Evolutionary conservation across 2,888 invertebrate species (phyloP).

Genomic region (Galerucella calmariensis): DNA sequence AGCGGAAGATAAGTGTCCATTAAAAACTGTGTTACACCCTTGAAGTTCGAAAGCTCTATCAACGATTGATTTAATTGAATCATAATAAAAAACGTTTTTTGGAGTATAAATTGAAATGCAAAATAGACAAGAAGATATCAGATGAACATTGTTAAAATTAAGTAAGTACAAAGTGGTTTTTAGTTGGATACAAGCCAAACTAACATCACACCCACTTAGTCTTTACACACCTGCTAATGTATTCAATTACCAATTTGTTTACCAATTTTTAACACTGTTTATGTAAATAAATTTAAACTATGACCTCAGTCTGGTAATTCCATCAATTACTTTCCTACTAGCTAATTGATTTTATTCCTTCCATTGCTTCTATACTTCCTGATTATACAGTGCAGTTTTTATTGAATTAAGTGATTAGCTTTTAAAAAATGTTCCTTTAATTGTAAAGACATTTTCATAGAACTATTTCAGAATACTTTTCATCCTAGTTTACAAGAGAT

Average conservation of each 20-base stretch:
- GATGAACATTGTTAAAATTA: conserved; percentile 58
- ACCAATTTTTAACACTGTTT: conserved; percentile 34
- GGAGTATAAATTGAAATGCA: conserved; percentile 37
- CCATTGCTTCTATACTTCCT: conserved; percentile 1
- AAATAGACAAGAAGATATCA: conserved; percentile 56
- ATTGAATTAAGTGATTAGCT: neutral
- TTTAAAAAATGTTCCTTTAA: neutral
- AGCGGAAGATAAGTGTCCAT: conserved; percentile 40
- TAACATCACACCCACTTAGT: conserved; percentile 60
- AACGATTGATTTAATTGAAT: conserved; percentile 53
- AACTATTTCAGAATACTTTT: neutral
- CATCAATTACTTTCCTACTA: conserved; percentile 22
- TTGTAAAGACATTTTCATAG: neutral
- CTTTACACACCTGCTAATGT: conserved; percentile 59
- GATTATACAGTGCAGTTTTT: conserved; percentile 13
- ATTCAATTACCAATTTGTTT: conserved; percentile 51
- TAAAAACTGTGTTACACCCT: conserved; percentile 55
- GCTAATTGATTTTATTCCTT: conserved; percentile 17
- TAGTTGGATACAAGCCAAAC: conserved; percentile 59
- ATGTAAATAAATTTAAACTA: conserved; percentile 41
- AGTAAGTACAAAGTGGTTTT: conserved; percentile 63
- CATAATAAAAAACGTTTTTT: conserved; percentile 33
- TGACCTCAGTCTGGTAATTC: conserved; percentile 32
- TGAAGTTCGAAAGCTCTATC: conserved; percentile 53
- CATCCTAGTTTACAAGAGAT: neutral